phyloP scores from a whole-genome alignment of 2,888 invertebrate species.

The Scotopteryx bipunctaria region DNA sequence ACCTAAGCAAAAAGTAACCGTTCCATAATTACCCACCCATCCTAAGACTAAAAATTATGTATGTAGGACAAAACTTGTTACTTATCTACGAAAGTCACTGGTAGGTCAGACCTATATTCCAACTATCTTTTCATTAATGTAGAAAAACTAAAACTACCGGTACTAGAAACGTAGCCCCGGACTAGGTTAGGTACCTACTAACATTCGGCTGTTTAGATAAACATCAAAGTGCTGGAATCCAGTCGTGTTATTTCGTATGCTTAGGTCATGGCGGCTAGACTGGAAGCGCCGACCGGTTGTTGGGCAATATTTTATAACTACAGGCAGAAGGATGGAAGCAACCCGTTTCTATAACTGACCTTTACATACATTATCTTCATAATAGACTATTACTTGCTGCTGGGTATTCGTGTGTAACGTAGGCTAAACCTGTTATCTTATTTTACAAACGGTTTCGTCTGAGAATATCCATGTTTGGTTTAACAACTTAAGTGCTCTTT shows the following conservation, averaged over 20 bases:
- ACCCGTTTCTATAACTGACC: slow-evolving; percentile 50
- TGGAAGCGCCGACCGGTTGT: slow-evolving; percentile 45
- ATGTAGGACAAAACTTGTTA: not conserved
- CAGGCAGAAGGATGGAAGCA: slow-evolving; percentile 40
- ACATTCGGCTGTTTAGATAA: slow-evolving; percentile 17
- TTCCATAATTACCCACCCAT: no score
- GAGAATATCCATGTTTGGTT: not conserved
- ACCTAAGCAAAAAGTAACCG: no score
- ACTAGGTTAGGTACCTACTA: slow-evolving; percentile 18
- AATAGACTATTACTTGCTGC: slow-evolving; percentile 10
- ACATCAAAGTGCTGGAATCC: slow-evolving; percentile 19
- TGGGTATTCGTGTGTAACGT: slow-evolving; percentile 8
- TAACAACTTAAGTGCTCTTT: no score
- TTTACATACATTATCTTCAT: slow-evolving; percentile 37
- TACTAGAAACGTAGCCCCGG: slow-evolving; percentile 4
- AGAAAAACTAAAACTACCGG: slow-evolving; percentile 1
- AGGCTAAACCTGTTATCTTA: slow-evolving; percentile 7
- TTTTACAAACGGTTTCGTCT: no score
- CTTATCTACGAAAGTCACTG: no score
- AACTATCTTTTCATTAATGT: no score
- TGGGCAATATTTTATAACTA: slow-evolving; percentile 42
- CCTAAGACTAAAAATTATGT: no score
- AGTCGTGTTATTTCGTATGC: slow-evolving; percentile 22
- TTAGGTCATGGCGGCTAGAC: slow-evolving; percentile 42
- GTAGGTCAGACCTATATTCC: no score